These are phyloP conservation scores for Prionailurus viverrinus DNA, from an alignment of 2,113 vertebrate species.

Conservation along the genomic window DNA sequence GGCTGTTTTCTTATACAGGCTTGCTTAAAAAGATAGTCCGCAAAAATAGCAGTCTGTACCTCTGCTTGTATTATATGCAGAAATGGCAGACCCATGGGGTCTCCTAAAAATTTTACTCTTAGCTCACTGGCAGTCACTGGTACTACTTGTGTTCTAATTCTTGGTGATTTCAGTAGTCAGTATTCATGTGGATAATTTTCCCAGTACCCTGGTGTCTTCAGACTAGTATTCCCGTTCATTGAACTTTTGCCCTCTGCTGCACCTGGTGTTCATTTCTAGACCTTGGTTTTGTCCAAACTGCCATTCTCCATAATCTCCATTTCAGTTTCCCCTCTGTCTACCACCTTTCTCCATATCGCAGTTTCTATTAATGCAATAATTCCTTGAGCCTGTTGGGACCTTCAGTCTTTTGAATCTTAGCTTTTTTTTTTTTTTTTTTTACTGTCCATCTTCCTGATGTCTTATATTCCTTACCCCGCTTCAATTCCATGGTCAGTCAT, in stretches of 20 bases:
- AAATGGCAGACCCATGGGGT: background rate
- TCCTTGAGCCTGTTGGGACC: background rate
- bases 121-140: background rate
- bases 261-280: background rate
- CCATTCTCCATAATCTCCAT: background rate
- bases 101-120: background rate
- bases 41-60: background rate
- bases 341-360: background rate
- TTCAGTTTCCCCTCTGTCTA: slow-evolving; percentile 2
- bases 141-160: background rate
- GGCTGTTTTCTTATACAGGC: background rate
- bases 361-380: background rate
- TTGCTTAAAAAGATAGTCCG: slow-evolving; percentile 23
- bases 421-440: slow-evolving; percentile 36
- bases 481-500: background rate
- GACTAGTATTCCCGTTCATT: background rate
- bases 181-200: background rate
- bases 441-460: background rate
- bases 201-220: background rate
- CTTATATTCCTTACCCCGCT: background rate
- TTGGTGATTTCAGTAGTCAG: background rate
- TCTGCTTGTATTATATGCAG: background rate
- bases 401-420: slow-evolving; percentile 1
- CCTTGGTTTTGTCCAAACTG: background rate
- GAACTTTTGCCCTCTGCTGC: background rate